Base-by-base conservation (phyloP, 2,888 invertebrate species). In the Choreutis nemorana region DNA sequence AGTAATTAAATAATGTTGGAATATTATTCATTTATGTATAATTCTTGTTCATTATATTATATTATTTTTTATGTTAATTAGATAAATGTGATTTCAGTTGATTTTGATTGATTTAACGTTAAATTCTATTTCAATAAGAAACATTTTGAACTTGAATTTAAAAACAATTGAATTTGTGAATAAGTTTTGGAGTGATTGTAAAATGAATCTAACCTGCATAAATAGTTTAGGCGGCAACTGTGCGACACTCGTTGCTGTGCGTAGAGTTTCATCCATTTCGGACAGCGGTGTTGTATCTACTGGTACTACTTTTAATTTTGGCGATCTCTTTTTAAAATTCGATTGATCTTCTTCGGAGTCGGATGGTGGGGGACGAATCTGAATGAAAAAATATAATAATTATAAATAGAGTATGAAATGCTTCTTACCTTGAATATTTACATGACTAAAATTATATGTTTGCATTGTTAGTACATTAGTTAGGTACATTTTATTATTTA, bases 291-390 rank as follows among this genome's bases (percentile, higher is more conserved):
- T 34, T 2, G 51, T 42, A 2, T 58, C 60, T 1, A 44, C 37
- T 0, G 57, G 51, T 0, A 52, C 36, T 2, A 55, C 59, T 34
- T 54, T 56, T 40, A 63, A 38, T 21, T 53, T 55, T 0, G 66
- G 50, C 1, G 47, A 42, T 2, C 55, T 50, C 26, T 52, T 61
- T 37, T 44, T 56, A 0, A 47, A 34, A 0, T 42, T 25, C 7
- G 5, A 9, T 4, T 51, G 61, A 6, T 72, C 73, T 5, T 66
- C 66, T 1, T 75, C 77, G 0, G 73, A 72, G 32, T 75, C 75
- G 0, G 70, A 71, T 0, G 72, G 70, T 0, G 72, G 73, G 0
- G 72, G 73, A 1, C 72, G 56, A 2, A 75, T 36, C 77, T 77
- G 48, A 33, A 34, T 6, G 8, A n/a, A 10, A 14, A 18, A 7